Base-by-base conservation (phyloP, 2,113 vertebrate genomes). In the Scolopax mira region DNA sequence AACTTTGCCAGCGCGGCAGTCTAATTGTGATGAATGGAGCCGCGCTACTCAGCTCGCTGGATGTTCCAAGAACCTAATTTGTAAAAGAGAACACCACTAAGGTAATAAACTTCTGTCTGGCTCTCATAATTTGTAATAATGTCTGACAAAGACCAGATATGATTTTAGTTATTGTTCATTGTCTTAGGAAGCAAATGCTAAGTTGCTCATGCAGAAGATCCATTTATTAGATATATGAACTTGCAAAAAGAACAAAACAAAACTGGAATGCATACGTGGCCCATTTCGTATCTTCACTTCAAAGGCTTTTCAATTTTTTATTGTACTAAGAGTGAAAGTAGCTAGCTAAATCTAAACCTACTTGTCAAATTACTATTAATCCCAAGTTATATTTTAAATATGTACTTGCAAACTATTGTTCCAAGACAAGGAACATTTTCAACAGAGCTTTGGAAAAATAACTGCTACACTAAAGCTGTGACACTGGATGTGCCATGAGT, bases 61-160 rank as follows among this genome's bases (percentile, higher is more conserved):
- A 44, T 85, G 79, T 77, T 95, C 88, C 75, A 80, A 83, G 91
- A 95, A 93, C 82, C 90, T 86, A 27, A 96, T 97, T 91, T 97
- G 88, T 91, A 92, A 78, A 90, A 51, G 60, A 60, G 92, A 93
- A 67, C 88, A 88, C 75, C 64, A 60, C 81, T 52, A 49, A 79
- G 85, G 85, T 77, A 93, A 96, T 95, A 94, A 95, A 96, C 91
- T 96, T 93, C 75, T 70, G 88, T 41, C 88, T 71, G 67, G 82
- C 60, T 85, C 88, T 52, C 93, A 83, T 96, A 95, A 95, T 93
- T 97, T 93, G 91, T 88, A 96, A 95, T 93, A 94, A 96, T 78
- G 88, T 71, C 92, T 88, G 91, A 95, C 93, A 91, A 91, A 96
- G 93, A 95, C 75, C 88, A 91, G 93, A 78, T 58, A 80, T 46